A percentile compares a stretch with the other conserved stretches of the same genome.
Evolutionary conservation across 2,888 invertebrate species (phyloP).

Genomic region (Pristionchus exspectatus): DNA sequence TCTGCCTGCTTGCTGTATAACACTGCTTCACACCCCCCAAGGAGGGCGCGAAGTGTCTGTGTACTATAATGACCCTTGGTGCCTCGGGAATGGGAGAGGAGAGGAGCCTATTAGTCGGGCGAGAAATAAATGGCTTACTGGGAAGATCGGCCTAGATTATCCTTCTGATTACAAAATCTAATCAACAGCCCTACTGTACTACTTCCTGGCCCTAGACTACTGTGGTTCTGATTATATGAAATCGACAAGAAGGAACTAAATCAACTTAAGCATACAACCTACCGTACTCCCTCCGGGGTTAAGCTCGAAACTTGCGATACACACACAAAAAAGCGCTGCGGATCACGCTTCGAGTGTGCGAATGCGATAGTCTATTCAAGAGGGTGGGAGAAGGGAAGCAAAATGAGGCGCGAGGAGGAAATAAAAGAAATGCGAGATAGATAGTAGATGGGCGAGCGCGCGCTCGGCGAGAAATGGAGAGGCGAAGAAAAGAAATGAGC

Average conservation of each 20-base stretch:
- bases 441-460: not conserved
- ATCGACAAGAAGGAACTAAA: too few species aligned
- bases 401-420: constrained; percentile 39
- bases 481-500: constrained; percentile 37
- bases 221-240: too few species aligned
- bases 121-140: too few species aligned
- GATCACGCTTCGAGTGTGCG: not conserved
- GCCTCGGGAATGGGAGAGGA: not conserved
- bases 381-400: not conserved
- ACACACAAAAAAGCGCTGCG: not conserved
- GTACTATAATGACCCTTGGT: constrained; percentile 8
- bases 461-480: not conserved
- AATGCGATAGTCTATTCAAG: not conserved
- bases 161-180: too few species aligned
- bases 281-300: not conserved
- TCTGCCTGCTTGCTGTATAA: not conserved
- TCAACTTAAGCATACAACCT: not conserved
- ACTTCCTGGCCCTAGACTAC: too few species aligned
- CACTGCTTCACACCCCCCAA: not conserved
- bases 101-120: too few species aligned
- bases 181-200: not conserved
- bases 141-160: too few species aligned
- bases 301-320: not conserved
- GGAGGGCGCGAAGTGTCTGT: not conserved
- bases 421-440: constrained; percentile 34